phyloP scores from a whole-genome alignment of 2,797 vertebrate species.

The Balearica regulorum region DNA sequence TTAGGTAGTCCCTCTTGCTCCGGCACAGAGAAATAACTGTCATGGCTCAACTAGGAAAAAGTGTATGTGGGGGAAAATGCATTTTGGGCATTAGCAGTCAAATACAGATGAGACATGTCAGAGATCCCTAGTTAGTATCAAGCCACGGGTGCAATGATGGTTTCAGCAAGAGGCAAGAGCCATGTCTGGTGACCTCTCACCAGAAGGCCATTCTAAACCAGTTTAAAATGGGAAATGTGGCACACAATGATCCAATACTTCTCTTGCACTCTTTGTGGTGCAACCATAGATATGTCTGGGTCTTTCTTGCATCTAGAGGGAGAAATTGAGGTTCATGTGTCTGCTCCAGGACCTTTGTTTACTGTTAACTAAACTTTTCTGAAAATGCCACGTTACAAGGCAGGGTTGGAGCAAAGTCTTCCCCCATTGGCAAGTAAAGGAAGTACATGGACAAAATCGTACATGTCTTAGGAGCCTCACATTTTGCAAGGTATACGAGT shows the following conservation, averaged over 20 bases:
- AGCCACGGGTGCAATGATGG: not conserved
- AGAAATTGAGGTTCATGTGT: not conserved
- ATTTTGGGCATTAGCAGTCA: not conserved
- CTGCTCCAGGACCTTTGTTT: not conserved
- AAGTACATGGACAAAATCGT: not conserved
- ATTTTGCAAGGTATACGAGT: not conserved
- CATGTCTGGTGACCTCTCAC: not conserved
- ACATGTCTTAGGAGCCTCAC: not conserved
- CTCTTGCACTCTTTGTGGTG: not conserved
- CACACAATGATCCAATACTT: not conserved
- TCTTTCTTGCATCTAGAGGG: not conserved
- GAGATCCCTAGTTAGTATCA: not conserved
- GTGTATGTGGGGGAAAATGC: fast-evolving
- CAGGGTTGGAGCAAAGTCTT: not conserved
- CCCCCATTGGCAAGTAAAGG: not conserved
- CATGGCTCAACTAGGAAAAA: not conserved
- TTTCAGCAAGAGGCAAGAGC: not conserved
- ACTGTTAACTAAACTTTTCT: not conserved
- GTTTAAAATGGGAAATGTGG: not conserved
- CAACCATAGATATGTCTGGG: fast-evolving
- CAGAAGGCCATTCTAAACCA: not conserved
- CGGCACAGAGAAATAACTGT: not conserved
- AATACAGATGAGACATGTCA: not conserved
- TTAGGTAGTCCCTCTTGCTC: not conserved
- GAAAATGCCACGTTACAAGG: not conserved